Evolutionary conservation across 2,797 vertebrate genomes (phyloP).

Genomic region (Meriones psammophilus): DNA sequence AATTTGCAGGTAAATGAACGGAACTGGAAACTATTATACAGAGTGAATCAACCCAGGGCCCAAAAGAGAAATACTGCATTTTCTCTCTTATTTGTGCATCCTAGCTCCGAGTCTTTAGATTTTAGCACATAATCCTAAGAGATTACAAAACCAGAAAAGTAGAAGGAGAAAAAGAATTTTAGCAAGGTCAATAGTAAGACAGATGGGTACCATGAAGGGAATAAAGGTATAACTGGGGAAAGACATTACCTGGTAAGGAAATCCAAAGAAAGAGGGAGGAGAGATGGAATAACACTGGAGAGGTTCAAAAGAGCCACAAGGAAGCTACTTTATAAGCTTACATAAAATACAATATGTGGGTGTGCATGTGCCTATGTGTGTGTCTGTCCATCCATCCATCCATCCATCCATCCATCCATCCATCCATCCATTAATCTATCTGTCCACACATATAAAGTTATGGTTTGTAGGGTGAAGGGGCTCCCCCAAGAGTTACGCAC

Average conservation of each 20-base stretch:
- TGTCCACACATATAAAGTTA: not conserved
- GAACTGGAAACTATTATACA: not conserved
- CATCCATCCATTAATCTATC: no score
- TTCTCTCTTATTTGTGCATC: not conserved
- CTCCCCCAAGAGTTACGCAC: not conserved
- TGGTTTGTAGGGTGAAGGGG: not conserved
- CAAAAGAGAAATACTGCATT: not conserved
- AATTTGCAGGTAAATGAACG: not conserved
- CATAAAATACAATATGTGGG: no score
- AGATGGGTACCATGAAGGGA: not conserved
- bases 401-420: not conserved
- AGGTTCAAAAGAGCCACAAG: not conserved
- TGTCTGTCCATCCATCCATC: not conserved
- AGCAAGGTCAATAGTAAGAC: not conserved
- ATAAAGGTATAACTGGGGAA: not conserved
- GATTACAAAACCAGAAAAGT: not conserved
- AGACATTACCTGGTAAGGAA: not conserved
- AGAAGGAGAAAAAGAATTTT: not conserved
- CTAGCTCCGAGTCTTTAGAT: not conserved
- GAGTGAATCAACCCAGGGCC: no score
- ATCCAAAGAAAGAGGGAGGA: not conserved
- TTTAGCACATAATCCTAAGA: not conserved
- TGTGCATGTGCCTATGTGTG: not conserved
- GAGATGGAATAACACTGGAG: not conserved
- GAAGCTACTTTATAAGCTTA: not conserved